phyloP scores from a whole-genome alignment of 2,113 vertebrate species.

The Phylloscopus trochilus region DNA sequence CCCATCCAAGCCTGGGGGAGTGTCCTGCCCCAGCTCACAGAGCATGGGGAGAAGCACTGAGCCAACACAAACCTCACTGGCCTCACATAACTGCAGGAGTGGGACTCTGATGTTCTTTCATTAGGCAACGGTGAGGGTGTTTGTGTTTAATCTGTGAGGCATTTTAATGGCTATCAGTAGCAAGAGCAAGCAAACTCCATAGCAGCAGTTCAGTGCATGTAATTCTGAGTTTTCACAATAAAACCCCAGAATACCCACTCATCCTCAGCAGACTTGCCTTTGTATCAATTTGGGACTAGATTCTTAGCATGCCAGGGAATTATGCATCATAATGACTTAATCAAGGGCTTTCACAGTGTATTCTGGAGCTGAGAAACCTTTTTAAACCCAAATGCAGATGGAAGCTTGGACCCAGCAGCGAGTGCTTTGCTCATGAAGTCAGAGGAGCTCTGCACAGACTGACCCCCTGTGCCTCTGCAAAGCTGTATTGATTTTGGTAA shows the following conservation, averaged over 20 bases:
- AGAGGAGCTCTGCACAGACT: slow-evolving; percentile 20
- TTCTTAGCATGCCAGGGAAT: slow-evolving; percentile 40
- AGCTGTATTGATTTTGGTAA: slow-evolving; percentile 49
- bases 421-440: slow-evolving; percentile 45
- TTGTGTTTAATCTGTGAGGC: neutral
- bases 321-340: slow-evolving; percentile 39
- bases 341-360: slow-evolving; percentile 27
- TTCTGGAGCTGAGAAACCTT: slow-evolving; percentile 13
- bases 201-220: neutral
- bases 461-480: slow-evolving; percentile 20
- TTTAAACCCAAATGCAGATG: slow-evolving; percentile 7
- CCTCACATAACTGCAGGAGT: neutral
- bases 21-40: neutral
- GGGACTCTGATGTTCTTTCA: neutral
- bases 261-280: slow-evolving; percentile 24
- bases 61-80: neutral
- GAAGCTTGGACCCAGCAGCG: neutral
- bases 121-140: neutral
- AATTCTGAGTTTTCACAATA: neutral
- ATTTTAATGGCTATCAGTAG: neutral
- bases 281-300: slow-evolving; percentile 24
- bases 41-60: neutral
- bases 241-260: neutral
- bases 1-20: neutral
- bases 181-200: neutral